A percentile compares a stretch with the other conserved stretches of the same genome.
Conservation (phyloP, 2,113 vertebrate species). For the Pelecanus crispus region DNA sequence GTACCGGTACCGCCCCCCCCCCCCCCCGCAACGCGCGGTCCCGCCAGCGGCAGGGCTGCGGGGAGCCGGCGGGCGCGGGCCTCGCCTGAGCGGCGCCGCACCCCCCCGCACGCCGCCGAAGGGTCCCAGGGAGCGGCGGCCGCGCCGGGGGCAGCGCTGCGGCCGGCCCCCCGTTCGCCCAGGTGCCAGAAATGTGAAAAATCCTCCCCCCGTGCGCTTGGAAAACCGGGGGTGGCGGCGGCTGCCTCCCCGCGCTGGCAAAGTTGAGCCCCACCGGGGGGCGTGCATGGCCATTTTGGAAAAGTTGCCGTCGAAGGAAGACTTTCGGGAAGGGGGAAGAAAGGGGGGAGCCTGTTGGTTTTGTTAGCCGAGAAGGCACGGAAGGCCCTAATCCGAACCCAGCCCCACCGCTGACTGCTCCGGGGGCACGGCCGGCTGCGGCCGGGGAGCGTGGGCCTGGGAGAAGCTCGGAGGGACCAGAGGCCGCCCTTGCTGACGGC, state of each 20-base stretch:
- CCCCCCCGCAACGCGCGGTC: neutral
- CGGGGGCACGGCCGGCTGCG: fast-evolving
- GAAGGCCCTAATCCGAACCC: fast-evolving
- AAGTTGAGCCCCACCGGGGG: neutral
- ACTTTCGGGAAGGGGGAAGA: too few species aligned
- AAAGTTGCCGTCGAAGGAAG: neutral
- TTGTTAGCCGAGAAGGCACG: neutral
- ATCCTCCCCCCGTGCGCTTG: neutral
- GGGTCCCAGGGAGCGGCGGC: neutral
- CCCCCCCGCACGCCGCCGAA: neutral
- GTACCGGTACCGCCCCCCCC: neutral
- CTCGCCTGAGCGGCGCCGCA: neutral
- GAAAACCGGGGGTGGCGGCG: neutral
- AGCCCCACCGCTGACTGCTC: fast-evolving
- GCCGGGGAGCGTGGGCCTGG: fast-evolving
- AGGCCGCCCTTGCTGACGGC: neutral
- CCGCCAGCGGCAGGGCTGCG: neutral
- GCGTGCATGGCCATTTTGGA: neutral
- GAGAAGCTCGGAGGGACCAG: neutral
- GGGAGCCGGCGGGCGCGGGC: neutral
- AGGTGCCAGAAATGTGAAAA: fast-evolving
- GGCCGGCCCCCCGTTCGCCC: too few species aligned
- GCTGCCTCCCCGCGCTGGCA: neutral
- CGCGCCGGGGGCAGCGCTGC: neutral
- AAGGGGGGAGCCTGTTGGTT: neutral